Evolutionary conservation across 2,113 vertebrate species (phyloP).

Genomic region (Myanophis thanlyinensis): DNA sequence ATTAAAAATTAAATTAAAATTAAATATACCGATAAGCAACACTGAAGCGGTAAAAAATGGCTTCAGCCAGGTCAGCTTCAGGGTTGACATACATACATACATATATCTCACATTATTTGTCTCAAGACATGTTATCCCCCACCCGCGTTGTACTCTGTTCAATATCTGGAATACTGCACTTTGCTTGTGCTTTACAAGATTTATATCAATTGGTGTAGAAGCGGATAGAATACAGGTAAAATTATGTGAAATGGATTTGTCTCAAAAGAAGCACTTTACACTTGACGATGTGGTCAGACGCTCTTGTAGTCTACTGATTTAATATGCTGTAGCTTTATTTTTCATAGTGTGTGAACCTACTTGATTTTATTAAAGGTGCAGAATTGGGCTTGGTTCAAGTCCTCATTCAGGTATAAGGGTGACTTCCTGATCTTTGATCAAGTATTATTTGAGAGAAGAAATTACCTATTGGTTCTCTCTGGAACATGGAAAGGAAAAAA

Average conservation of each 20-base stretch:
- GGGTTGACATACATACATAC: too few species aligned
- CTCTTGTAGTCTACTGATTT: not conserved
- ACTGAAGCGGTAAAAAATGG: too few species aligned
- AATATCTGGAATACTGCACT: not conserved
- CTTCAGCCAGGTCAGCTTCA: too few species aligned
- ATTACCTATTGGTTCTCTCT: not conserved
- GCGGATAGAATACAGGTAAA: not conserved
- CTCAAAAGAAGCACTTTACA: not conserved
- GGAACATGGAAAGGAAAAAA: not conserved
- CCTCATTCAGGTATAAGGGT: not conserved
- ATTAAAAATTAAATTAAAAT: too few species aligned
- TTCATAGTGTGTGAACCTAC: not conserved
- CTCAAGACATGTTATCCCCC: not conserved
- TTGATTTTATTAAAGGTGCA: not conserved
- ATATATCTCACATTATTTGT: not conserved
- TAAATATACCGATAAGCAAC: too few species aligned
- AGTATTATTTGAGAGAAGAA: not conserved
- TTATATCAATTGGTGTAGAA: not conserved
- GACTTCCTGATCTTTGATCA: not conserved
- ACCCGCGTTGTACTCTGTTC: not conserved
- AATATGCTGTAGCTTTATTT: not conserved
- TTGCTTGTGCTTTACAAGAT: not conserved
- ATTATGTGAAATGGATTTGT: not conserved
- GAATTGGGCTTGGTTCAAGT: not conserved
- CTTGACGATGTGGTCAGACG: not conserved